Evolutionary conservation across 2,797 vertebrate genomes (phyloP).

Genomic region (Myiothlypis coronata): DNA sequence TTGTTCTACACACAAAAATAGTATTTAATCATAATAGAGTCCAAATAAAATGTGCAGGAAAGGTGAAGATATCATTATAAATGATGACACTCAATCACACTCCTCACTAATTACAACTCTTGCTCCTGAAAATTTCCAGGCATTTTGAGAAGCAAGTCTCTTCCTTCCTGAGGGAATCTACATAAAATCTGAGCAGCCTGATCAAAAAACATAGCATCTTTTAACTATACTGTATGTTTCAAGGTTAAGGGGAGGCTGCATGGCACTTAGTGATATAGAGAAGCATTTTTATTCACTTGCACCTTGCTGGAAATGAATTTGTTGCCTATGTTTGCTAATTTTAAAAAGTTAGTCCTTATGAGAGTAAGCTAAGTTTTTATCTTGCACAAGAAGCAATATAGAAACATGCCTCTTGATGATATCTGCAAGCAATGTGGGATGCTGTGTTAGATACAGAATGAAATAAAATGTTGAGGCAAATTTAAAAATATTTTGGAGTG

Average conservation of each 20-base stretch:
- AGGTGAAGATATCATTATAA: neutral
- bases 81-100: neutral
- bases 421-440: neutral
- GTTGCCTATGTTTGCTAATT: neutral
- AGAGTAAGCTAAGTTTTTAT: neutral
- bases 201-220: neutral
- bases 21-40: neutral
- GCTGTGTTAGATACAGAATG: neutral
- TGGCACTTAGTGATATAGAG: accelerated
- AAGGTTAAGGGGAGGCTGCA: neutral
- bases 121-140: neutral
- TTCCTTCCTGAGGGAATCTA: neutral
- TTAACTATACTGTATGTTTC: neutral
- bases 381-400: neutral
- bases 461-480: neutral
- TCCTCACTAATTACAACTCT: neutral
- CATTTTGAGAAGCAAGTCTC: neutral
- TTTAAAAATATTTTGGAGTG: neutral
- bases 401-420: neutral
- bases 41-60: neutral
- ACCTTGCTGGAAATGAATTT: neutral
- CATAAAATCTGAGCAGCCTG: neutral
- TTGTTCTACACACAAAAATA: neutral
- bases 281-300: neutral
- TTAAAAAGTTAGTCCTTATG: neutral